Base-by-base conservation (phyloP, 2,888 invertebrate genomes). In the Vandiemenella viatica region DNA sequence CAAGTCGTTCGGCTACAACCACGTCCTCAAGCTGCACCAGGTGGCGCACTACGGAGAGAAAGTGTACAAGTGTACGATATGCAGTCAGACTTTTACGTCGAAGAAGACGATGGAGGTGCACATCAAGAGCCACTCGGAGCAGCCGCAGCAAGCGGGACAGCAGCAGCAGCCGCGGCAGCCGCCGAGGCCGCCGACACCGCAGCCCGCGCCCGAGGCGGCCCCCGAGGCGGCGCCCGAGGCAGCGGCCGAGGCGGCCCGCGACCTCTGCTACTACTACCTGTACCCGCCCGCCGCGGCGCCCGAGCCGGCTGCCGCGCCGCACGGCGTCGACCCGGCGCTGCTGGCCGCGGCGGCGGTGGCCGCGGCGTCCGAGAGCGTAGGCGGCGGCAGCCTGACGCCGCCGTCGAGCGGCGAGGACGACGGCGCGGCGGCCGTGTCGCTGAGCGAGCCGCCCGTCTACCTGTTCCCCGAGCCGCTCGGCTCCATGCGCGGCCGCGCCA, bases 21-120 rank as follows among this genome's bases (percentile, higher is more conserved):
- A 90, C 64, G 90, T 91, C 4, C 69, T 90, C 51, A 90, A 90
- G 65, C 68, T 90, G 48, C 91, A 91, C 64, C 81, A 85, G 55
- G 89, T 90, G 26, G 87, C 89, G 57, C 91, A 91, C 65, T 89
- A 86, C 59, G 90, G 90, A 0, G 86, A 90, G 63, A 88, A 90
- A 61, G 88, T 90, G 52, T 90, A 91, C 69, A 88, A 90, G 60
- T 91, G 91, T 65, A 90, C 89, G 3, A 82, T 90, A 19, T 91
- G 91, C 66, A 85, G 89, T 60, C 85, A 87, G 58, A 90, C 89
- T 0, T 91, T 91, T 62, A 87, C 82, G 59, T 89, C 85, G 20
- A 90, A 90, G 66, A 90, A 90, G 63, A 82, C 83, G 57, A 86
- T 91, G 84, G 90, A 90, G 63, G 77, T 83, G 15, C 90, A 91